Evolutionary conservation across 2,797 vertebrate genomes (phyloP), one percentile per base, ranked within the genome.

Genomic region (Hylomyscus alleni): DNA sequence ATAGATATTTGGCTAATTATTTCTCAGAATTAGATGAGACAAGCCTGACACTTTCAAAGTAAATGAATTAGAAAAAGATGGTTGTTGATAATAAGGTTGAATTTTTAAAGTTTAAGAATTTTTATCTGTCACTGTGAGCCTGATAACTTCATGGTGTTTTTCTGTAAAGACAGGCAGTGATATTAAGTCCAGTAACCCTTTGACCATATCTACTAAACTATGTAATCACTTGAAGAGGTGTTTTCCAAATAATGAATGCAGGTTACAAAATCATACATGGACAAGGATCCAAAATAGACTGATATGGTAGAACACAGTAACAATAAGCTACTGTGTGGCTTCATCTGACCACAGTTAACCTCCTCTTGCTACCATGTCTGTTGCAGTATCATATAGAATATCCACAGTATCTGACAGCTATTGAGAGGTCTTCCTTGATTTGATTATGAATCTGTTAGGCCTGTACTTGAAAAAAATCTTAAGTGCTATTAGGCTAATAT

Each of bases 181-280:
- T 4, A 26, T 13, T 81, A 78, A 93, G 6, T 13, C 5, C 56
- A 40, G 7, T 5, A 47, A 85, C 58, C 10, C 4, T 52, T 54
- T 47, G 65, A n/a, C 47, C 34, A 4, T 76, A 9, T 76, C 19
- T 40, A 0, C 22, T 40, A 56, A 93, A 69, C 54, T 58, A 60
- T 37, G 78, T 83, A 92, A 89, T 82, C 40, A 60, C 12, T 50
- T 77, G 86, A 81, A 84, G 69, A 54, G 37, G 3, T 54, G 40
- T 91, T 96, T 96, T 90, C 80, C 47, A 26, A 95, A 89, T 91
- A 95, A 93, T 72, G 14, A 56, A 85, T 5, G 26, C 3, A 11
- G 17, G 24, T 73, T 85, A 90, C 69, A 58, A 77, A 93, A 90
- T 78, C 54, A 34, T 19, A 1, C 14, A 2, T 2, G 12, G 67